A percentile compares a stretch with the other conserved stretches of the same genome.
These are phyloP conservation scores for Chelonoidis abingdonii DNA, from an alignment of 2,113 vertebrate species.

Conservation along the genomic window DNA sequence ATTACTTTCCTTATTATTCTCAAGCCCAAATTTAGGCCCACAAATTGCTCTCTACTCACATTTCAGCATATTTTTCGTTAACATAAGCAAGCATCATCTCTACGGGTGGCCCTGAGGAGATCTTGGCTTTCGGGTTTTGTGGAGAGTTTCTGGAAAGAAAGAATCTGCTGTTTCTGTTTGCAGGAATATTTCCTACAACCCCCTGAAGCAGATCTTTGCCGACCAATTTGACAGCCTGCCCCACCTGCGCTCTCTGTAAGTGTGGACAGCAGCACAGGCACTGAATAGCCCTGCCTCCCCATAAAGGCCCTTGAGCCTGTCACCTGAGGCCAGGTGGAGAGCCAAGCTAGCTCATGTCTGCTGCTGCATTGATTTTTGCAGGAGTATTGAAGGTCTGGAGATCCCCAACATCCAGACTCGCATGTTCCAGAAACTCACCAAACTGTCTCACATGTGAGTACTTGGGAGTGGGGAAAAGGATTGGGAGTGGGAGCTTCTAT, in stretches of 20 bases:
- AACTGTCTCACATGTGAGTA: constrained; percentile 80
- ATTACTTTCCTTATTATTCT: not conserved
- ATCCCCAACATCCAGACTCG: constrained; percentile 76
- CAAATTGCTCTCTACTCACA: not conserved
- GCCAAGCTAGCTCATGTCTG: not conserved
- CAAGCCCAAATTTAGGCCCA: not conserved
- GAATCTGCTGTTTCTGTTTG: not conserved
- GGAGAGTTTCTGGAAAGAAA: not conserved
- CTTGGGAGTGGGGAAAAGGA: no score
- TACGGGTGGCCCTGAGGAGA: not conserved
- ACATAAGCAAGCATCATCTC: not conserved
- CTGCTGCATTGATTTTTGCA: not conserved
- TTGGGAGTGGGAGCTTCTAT: not conserved
- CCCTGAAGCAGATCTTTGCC: constrained; percentile 50
- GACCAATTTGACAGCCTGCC: constrained; percentile 74
- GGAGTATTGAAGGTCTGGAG: constrained; percentile 78
- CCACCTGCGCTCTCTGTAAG: constrained; percentile 76
- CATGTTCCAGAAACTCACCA: constrained; percentile 74
- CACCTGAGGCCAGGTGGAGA: not conserved
- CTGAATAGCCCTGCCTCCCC: accelerated
- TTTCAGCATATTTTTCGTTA: not conserved
- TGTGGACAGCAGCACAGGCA: accelerated
- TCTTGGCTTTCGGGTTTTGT: not conserved
- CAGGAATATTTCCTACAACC: constrained; percentile 81
- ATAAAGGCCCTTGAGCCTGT: accelerated